These are phyloP conservation scores for Pyxicephalus adspersus DNA, from an alignment of 2,113 vertebrate species.

Conservation along the genomic window DNA sequence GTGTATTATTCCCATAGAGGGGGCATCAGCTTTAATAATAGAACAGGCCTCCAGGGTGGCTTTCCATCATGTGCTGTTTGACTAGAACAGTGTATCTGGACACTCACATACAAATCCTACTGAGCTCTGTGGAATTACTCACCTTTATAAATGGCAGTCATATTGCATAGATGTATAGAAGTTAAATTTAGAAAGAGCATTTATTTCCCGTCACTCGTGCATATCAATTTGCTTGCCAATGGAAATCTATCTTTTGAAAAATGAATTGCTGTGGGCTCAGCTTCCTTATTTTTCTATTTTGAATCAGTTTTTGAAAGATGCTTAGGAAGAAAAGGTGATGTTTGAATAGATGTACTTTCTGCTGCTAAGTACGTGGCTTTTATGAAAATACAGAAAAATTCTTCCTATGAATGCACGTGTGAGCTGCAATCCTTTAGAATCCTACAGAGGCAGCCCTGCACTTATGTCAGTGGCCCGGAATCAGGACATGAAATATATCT, in stretches of 20 bases:
- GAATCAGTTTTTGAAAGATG: not conserved
- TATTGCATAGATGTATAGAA: constrained; percentile 21
- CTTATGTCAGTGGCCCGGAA: too few relatives aligned
- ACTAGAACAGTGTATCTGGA: constrained; percentile 11
- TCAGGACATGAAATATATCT: too few relatives aligned
- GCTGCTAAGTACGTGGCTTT: not conserved
- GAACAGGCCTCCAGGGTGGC: constrained; percentile 28
- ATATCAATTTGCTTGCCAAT: constrained; percentile 24
- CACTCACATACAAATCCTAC: constrained; percentile 25
- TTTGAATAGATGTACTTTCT: constrained; percentile 27
- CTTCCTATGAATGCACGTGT: not conserved
- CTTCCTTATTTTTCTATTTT: not conserved
- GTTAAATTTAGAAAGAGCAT: constrained; percentile 38
- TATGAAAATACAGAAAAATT: not conserved
- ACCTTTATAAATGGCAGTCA: constrained; percentile 38
- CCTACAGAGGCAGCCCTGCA: too few relatives aligned
- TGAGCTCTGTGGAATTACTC: constrained; percentile 28
- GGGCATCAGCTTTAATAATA: constrained; percentile 34
- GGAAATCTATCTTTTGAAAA: constrained; percentile 36
- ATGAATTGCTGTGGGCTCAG: constrained; percentile 25
- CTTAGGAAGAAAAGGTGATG: not conserved
- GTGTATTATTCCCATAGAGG: not conserved
- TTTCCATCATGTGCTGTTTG: constrained; percentile 23
- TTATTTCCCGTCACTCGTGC: not conserved
- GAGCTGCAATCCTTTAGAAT: too few relatives aligned